A percentile compares a stretch with the other conserved stretches of the same genome.
Evolutionary conservation across 2,888 invertebrate species (phyloP).

Genomic region (Philereme vetulata): DNA sequence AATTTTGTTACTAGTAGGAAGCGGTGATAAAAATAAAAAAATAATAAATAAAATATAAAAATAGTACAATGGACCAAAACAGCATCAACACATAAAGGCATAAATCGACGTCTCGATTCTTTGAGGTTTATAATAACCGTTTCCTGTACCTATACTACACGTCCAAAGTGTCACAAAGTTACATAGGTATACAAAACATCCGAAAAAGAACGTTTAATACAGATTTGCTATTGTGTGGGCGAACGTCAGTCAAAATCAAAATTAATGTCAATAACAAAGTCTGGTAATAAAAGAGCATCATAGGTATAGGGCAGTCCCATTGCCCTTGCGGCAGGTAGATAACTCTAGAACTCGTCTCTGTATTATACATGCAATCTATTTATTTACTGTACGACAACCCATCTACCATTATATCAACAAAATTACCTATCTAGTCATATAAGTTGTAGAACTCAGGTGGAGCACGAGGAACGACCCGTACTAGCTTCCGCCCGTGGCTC

Average conservation of each 20-base stretch:
- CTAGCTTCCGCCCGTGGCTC: too few relatives aligned
- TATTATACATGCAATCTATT: background rate
- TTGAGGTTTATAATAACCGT: constrained; percentile 60
- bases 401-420: too few relatives aligned
- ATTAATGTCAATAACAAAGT: constrained; percentile 54
- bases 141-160: constrained; percentile 56
- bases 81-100: constrained; percentile 2
- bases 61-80: constrained; percentile 8
- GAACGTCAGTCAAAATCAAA: constrained; percentile 72
- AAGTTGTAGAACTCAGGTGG: too few relatives aligned
- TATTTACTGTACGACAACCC: too few relatives aligned
- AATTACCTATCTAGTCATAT: too few relatives aligned
- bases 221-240: constrained; percentile 73
- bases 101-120: constrained; percentile 41
- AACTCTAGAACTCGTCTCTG: background rate
- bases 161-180: constrained; percentile 64
- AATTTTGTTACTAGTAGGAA: background rate
- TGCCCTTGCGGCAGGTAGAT: constrained; percentile 4
- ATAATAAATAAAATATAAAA: too few relatives aligned
- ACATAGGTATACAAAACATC: constrained; percentile 56
- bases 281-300: constrained; percentile 38
- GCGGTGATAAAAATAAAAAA: background rate
- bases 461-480: too few relatives aligned
- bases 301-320: background rate
- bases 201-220: constrained; percentile 77